These are phyloP conservation scores for Chanos chanos DNA, from an alignment of 2,797 vertebrate species.

Conservation along the genomic window DNA sequence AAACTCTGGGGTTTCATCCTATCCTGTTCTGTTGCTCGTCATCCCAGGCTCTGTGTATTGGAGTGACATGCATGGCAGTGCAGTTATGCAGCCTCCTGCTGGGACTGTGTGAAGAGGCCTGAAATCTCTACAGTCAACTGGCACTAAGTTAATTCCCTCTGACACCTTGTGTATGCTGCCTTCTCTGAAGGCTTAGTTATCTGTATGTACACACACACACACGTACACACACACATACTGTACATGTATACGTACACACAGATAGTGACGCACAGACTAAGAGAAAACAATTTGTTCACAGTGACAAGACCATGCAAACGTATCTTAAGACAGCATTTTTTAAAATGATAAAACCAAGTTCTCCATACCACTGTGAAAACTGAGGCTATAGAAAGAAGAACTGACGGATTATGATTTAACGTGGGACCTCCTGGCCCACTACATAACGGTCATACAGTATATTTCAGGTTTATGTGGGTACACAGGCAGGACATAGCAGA, in stretches of 20 bases:
- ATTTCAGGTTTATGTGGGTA: not conserved
- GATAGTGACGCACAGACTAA: not conserved
- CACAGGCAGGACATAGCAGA: conserved; percentile 30
- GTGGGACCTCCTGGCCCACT: not conserved
- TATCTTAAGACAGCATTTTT: conserved; percentile 9
- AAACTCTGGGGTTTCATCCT: no score
- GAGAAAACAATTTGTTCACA: conserved; percentile 3
- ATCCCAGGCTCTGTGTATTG: no score
- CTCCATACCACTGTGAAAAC: no score
- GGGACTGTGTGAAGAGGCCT: conserved; percentile 15
- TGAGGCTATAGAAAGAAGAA: no score
- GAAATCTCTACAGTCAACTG: conserved; percentile 12
- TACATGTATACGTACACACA: not conserved
- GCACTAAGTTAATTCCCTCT: conserved; percentile 5
- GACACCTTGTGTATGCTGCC: conserved; percentile 2
- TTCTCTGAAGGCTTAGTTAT: conserved; percentile 3
- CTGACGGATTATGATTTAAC: not conserved
- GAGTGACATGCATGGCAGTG: no score
- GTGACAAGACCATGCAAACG: conserved; percentile 18
- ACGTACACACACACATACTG: conserved; percentile 7
- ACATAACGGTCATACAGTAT: not conserved
- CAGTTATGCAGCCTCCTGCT: no score
- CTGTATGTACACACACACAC: conserved; percentile 18
- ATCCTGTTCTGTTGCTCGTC: no score
- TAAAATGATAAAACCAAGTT: no score